Percentiles rank a stretch among this genome's conserved stretches.
Conservation (phyloP, 1,140 invertebrate genomes). For the Leptopilina clavipes region DNA sequence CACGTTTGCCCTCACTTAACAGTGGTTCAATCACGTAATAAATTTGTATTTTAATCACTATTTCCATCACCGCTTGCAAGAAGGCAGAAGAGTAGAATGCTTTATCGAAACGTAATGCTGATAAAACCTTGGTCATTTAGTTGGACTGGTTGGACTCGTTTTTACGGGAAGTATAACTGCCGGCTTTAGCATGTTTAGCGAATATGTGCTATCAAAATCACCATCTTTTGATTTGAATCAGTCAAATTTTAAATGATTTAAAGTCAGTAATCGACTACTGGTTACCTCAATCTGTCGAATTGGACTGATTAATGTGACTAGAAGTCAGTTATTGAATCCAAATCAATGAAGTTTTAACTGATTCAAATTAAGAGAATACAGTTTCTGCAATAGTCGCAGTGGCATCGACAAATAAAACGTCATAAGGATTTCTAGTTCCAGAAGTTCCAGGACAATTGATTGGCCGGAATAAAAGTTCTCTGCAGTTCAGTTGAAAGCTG, state of each 20-base stretch:
- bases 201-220: constrained; percentile 90
- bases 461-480: constrained; percentile 85
- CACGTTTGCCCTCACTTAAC: too few relatives aligned
- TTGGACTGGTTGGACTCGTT: constrained; percentile 80
- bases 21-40: too few relatives aligned
- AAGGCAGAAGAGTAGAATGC: constrained; percentile 82
- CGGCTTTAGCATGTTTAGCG: constrained; percentile 85
- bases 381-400: constrained; percentile 83
- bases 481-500: constrained; percentile 91
- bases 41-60: too few relatives aligned
- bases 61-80: constrained; percentile 83
- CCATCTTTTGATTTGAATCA: too few relatives aligned
- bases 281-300: too few relatives aligned
- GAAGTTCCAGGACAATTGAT: constrained; percentile 85
- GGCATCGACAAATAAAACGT: constrained; percentile 75
- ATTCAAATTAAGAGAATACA: too few relatives aligned
- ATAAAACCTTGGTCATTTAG: constrained; percentile 80
- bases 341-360: too few relatives aligned
- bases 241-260: too few relatives aligned
- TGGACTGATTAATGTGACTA: too few relatives aligned
- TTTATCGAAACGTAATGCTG: constrained; percentile 81
- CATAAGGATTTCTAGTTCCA: constrained; percentile 81
- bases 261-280: too few relatives aligned
- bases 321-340: too few relatives aligned
- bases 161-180: constrained; percentile 83